phyloP scores from a whole-genome alignment of 2,888 invertebrate genomes.

The Endomychus coccineus region DNA sequence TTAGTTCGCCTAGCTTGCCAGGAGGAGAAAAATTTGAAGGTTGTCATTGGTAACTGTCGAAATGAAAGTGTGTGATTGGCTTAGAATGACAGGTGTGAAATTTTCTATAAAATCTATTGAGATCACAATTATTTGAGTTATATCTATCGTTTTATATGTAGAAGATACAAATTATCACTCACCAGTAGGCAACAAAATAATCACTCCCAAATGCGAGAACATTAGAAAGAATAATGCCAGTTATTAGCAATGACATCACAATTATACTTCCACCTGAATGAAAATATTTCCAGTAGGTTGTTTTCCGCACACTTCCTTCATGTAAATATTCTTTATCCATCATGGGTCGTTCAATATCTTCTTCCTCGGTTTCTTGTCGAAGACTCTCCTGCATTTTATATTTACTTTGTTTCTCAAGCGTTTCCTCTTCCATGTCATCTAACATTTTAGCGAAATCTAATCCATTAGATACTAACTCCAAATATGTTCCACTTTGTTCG shows the following conservation, averaged over 20 bases:
- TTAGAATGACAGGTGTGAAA: too few species aligned
- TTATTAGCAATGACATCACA: slow-evolving; percentile 40
- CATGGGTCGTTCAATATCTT: slow-evolving; percentile 34
- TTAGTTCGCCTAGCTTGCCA: too few species aligned
- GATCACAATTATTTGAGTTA: too few species aligned
- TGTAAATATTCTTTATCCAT: slow-evolving; percentile 35
- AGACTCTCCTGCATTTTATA: slow-evolving; percentile 32
- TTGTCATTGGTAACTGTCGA: too few species aligned
- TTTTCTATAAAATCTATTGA: too few species aligned
- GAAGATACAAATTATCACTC: too few species aligned
- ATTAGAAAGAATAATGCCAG: slow-evolving; percentile 52
- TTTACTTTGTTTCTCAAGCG: slow-evolving; percentile 34
- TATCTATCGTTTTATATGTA: too few species aligned
- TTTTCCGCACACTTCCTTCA: slow-evolving; percentile 30
- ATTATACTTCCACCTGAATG: slow-evolving; percentile 48
- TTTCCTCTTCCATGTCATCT: slow-evolving; percentile 34
- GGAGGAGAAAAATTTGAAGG: too few species aligned
- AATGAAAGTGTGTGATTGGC: too few species aligned
- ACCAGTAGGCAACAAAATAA: slow-evolving; percentile 65
- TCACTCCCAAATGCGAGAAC: slow-evolving; percentile 55
- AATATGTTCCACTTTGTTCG: slow-evolving; percentile 40
- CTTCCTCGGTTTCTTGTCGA: slow-evolving; percentile 33
- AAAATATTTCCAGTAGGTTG: slow-evolving; percentile 46
- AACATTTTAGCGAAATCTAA: slow-evolving; percentile 47
- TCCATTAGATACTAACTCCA: slow-evolving; percentile 43